Conservation (phyloP, 1,140 invertebrate species). For the Cardiocondyla obscurior region DNA sequence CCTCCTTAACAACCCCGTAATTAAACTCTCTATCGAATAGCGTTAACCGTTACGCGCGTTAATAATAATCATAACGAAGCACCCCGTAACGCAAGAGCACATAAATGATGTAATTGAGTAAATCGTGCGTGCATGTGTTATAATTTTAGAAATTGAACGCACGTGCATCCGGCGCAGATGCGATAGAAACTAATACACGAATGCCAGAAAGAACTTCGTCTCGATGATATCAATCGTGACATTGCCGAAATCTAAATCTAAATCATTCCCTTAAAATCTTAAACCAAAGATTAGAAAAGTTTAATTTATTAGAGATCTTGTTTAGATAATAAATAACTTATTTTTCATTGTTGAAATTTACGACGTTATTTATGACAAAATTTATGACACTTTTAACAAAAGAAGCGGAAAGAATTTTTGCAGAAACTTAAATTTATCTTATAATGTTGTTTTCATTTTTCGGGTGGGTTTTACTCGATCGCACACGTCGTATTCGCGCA, state of each 20-base stretch:
- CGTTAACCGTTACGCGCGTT: conserved; percentile 15
- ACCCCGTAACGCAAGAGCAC: not conserved
- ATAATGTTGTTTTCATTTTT: not conserved
- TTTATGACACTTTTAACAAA: not conserved
- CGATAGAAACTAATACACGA: conserved; percentile 32
- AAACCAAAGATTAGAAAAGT: not conserved
- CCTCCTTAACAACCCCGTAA: conserved; percentile 3
- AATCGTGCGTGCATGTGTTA: conserved; percentile 38
- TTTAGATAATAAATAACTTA: no score
- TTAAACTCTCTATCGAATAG: not conserved
- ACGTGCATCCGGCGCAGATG: not conserved
- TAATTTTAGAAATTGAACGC: conserved; percentile 46
- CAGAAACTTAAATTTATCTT: not conserved
- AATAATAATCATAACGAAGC: conserved; percentile 27
- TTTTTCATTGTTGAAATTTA: no score
- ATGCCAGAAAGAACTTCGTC: conserved; percentile 44
- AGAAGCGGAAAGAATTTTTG: not conserved
- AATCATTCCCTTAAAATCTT: not conserved
- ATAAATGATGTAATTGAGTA: conserved; percentile 34
- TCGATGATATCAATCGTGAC: conserved; percentile 7
- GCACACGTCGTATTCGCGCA: conserved; percentile 23
- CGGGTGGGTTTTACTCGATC: not conserved
- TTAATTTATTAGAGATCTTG: no score
- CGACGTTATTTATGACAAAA: no score
- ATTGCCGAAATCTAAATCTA: conserved; percentile 1